These are phyloP conservation scores for Clepsis dumicolana DNA, from an alignment of 2,888 invertebrate species.

Conservation along the genomic window DNA sequence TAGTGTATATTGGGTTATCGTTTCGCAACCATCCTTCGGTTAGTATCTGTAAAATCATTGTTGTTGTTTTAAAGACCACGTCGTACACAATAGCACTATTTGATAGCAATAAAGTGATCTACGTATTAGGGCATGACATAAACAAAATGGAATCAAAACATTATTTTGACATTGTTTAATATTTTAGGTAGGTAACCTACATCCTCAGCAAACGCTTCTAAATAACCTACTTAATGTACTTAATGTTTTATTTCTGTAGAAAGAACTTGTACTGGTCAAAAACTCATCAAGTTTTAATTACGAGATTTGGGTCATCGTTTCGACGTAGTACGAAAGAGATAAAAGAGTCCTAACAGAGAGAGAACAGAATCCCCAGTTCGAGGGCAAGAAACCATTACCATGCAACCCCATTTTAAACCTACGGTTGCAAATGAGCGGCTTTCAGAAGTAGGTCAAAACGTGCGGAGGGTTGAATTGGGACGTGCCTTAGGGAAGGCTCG, in stretches of 20 bases:
- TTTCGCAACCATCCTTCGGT: constrained; percentile 6
- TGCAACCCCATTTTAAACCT: constrained; percentile 80
- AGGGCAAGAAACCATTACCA: constrained; percentile 73
- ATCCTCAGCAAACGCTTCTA: neutral
- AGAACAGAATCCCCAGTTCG: constrained; percentile 53
- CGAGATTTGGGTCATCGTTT: constrained; percentile 40
- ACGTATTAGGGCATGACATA: no score
- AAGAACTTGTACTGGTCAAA: neutral
- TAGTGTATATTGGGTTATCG: constrained; percentile 8
- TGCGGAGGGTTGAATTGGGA: constrained; percentile 80
- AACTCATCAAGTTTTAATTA: constrained; percentile 26
- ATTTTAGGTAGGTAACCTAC: neutral
- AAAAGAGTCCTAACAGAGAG: constrained; percentile 52
- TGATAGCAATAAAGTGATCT: constrained; percentile 3
- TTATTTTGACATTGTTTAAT: neutral
- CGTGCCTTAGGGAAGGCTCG: constrained; percentile 69
- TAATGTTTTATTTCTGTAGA: neutral
- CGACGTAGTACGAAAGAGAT: constrained; percentile 53
- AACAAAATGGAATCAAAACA: no score
- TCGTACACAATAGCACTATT: neutral
- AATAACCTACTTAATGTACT: neutral
- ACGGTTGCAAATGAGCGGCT: constrained; percentile 76
- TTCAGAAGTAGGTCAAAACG: constrained; percentile 80
- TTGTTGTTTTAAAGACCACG: constrained; percentile 6
- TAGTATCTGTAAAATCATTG: neutral